Evolutionary conservation across 2,797 vertebrate species (phyloP).

Genomic region (Lithobates sylvaticus): DNA sequence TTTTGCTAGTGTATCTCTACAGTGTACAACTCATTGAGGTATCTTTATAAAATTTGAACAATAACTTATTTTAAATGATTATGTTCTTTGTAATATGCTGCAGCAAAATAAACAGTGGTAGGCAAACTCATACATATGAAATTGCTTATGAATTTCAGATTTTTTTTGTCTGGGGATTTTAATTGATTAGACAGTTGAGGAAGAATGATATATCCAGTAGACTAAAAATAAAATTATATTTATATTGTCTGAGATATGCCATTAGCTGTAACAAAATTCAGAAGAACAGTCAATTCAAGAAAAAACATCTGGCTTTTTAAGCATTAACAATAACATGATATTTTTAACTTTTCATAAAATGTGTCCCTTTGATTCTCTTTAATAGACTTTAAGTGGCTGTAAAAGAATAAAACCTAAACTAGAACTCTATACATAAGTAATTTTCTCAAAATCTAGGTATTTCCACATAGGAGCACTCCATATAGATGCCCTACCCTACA

Average conservation of each 20-base stretch:
- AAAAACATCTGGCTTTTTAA: not conserved
- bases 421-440: no score
- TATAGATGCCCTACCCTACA: no score
- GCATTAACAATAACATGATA: not conserved
- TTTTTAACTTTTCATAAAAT: not conserved
- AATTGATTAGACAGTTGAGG: not conserved
- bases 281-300: no score
- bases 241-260: no score
- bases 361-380: not conserved
- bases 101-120: slow-evolving; percentile 2
- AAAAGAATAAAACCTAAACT: not conserved
- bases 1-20: slow-evolving; percentile 15
- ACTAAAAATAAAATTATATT: not conserved
- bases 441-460: no score
- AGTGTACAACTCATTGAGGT: not conserved
- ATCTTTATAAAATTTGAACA: slow-evolving; percentile 8
- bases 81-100: not conserved
- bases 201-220: not conserved
- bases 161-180: not conserved
- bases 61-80: not conserved
- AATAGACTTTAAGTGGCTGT: not conserved
- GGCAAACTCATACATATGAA: not conserved
- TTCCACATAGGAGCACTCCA: no score
- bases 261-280: no score
- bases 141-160: not conserved